These are phyloP conservation scores for Myocastor coypus DNA, from an alignment of 2,113 vertebrate species.

Conservation along the genomic window DNA sequence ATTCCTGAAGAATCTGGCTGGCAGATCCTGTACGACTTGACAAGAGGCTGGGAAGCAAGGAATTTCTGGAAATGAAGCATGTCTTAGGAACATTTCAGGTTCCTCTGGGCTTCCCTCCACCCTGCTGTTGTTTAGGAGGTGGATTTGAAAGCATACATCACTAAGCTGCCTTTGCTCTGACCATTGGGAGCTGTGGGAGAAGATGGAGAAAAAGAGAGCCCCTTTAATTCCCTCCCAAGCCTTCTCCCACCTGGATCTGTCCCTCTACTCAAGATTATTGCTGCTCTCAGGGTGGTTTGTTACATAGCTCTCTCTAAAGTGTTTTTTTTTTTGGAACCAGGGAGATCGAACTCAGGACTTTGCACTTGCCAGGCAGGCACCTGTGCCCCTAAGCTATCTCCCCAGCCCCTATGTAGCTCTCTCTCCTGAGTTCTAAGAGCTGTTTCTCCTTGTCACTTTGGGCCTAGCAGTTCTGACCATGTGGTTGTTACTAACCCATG, in stretches of 20 bases:
- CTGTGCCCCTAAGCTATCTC: no score
- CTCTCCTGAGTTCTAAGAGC: background rate
- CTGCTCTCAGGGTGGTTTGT: background rate
- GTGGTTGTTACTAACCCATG: background rate
- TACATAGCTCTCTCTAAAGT: background rate
- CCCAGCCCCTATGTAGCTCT: no score
- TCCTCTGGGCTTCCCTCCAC: background rate
- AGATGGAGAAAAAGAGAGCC: background rate
- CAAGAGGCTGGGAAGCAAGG: background rate
- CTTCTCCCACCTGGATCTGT: background rate
- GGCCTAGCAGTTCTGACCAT: background rate
- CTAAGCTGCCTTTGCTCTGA: background rate
- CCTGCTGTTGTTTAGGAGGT: background rate
- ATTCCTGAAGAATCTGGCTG: slow-evolving; percentile 23
- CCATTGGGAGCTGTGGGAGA: background rate
- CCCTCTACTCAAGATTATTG: background rate
- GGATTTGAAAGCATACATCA: background rate
- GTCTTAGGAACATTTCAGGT: background rate
- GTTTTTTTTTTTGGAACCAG: no score
- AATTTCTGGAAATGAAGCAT: background rate
- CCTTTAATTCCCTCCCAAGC: background rate
- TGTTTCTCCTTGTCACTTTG: background rate
- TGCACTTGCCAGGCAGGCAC: no score
- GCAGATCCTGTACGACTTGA: background rate
- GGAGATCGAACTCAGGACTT: no score